These are phyloP conservation scores for Crocallis elinguaria DNA, from an alignment of 2,888 invertebrate genomes.

Conservation along the genomic window DNA sequence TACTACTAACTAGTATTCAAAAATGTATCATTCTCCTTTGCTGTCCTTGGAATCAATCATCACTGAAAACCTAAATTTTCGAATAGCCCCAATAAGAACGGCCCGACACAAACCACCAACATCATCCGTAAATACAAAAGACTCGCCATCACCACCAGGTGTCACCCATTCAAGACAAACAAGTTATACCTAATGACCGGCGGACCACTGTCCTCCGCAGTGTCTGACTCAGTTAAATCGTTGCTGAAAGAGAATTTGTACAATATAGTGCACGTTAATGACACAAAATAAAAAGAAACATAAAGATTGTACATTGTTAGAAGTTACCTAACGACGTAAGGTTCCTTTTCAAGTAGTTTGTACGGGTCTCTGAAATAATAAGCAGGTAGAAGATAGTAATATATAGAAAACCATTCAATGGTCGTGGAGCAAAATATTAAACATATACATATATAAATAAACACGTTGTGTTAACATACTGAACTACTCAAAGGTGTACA, in stretches of 20 bases:
- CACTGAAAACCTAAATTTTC: background rate
- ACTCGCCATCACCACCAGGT: slow-evolving; percentile 54
- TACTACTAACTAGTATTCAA: too few relatives aligned
- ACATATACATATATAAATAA: too few relatives aligned
- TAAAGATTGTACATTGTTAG: slow-evolving; percentile 25
- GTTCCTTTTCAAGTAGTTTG: slow-evolving; percentile 57
- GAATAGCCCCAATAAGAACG: slow-evolving; percentile 17
- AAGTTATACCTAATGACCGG: slow-evolving; percentile 75
- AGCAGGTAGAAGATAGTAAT: slow-evolving; percentile 40
- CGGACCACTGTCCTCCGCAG: slow-evolving; percentile 59
- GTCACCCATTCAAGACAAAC: slow-evolving; percentile 42
- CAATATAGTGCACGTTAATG: slow-evolving; percentile 55
- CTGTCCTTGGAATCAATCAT: too few relatives aligned
- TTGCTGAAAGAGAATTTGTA: slow-evolving; percentile 77
- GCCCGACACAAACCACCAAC: slow-evolving; percentile 29
- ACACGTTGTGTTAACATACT: too few relatives aligned
- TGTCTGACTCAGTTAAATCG: slow-evolving; percentile 65
- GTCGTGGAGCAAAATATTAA: too few relatives aligned
- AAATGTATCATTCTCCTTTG: too few relatives aligned
- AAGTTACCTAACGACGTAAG: slow-evolving; percentile 71
- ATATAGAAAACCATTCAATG: slow-evolving; percentile 18
- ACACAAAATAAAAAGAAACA: slow-evolving; percentile 38
- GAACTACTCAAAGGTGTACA: too few relatives aligned
- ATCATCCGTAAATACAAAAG: slow-evolving; percentile 33
- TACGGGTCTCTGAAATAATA: slow-evolving; percentile 66